Percentiles rank a stretch among this genome's conserved stretches.
phyloP scores from a whole-genome alignment of 1,140 invertebrate species.

The Pogonus chalceus region DNA sequence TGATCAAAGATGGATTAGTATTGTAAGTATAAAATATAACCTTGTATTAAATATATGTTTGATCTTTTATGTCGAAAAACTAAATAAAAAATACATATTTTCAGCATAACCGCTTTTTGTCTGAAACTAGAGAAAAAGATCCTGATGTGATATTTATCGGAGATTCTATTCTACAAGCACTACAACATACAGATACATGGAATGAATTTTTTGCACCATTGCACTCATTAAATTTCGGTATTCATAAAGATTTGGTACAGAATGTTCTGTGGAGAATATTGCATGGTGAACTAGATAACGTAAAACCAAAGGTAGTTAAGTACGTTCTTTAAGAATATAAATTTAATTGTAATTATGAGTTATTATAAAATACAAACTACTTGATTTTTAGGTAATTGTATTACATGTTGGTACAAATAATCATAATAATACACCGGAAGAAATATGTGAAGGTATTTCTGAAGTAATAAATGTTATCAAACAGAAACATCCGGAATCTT shows the following conservation, averaged over 20 bases:
- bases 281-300: conserved; percentile 79
- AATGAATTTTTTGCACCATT: conserved; percentile 75
- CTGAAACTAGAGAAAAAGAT: conserved; percentile 73
- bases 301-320: conserved; percentile 66
- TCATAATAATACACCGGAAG: conserved; percentile 59
- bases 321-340: conserved; percentile 3
- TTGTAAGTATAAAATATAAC: conserved; percentile 24
- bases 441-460: conserved; percentile 70
- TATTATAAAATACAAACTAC: conserved; percentile 4
- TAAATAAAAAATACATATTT: conserved; percentile 29
- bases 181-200: conserved; percentile 74
- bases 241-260: conserved; percentile 77
- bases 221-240: conserved; percentile 84
- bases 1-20: conserved; percentile 34
- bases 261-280: conserved; percentile 80
- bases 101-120: conserved; percentile 72
- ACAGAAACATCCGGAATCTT: conserved; percentile 63
- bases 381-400: conserved; percentile 62
- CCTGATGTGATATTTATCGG: conserved; percentile 86
- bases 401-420: conserved; percentile 83
- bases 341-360: conserved; percentile 2
- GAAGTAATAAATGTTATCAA: conserved; percentile 63
- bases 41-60: neutral
- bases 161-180: conserved; percentile 70
- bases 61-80: no score